phyloP scores from a whole-genome alignment of 1,140 invertebrate species.

The Eufriesea mexicana region DNA sequence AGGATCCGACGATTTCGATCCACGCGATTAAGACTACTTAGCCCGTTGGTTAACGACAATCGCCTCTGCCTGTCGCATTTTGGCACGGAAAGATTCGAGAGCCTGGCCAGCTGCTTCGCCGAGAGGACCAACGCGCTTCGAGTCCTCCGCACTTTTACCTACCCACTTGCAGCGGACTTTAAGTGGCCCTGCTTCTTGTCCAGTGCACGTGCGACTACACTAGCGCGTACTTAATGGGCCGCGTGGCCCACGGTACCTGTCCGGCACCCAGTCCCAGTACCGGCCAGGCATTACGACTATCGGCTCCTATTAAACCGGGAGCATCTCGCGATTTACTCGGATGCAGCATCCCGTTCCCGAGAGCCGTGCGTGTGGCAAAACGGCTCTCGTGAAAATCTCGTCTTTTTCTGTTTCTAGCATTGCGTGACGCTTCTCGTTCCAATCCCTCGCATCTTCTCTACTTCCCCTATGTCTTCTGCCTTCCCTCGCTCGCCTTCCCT shows the following conservation, averaged over 20 bases:
- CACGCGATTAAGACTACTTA: background rate
- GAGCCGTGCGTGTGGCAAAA: conserved; percentile 32
- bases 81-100: background rate
- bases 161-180: background rate
- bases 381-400: conserved; percentile 1
- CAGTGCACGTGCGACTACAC: conserved; percentile 14
- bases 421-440: background rate
- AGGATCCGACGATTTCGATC: background rate
- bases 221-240: conserved; percentile 36
- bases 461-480: background rate
- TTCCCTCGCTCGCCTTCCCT: background rate
- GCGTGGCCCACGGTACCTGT: conserved; percentile 30
- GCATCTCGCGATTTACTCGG: conserved; percentile 34
- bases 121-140: background rate
- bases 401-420: conserved; percentile 2
- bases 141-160: conserved; percentile 14
- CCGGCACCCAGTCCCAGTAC: background rate
- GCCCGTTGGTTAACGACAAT: background rate
- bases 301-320: conserved; percentile 37
- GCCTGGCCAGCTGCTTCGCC: too few relatives aligned
- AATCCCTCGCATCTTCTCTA: background rate
- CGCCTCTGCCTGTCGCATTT: background rate
- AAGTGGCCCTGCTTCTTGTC: conserved; percentile 11
- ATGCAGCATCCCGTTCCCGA: background rate
- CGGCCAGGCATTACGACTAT: conserved; percentile 31